Evolutionary conservation across 2,888 invertebrate species (phyloP).

Genomic region (Galerucella calmariensis): DNA sequence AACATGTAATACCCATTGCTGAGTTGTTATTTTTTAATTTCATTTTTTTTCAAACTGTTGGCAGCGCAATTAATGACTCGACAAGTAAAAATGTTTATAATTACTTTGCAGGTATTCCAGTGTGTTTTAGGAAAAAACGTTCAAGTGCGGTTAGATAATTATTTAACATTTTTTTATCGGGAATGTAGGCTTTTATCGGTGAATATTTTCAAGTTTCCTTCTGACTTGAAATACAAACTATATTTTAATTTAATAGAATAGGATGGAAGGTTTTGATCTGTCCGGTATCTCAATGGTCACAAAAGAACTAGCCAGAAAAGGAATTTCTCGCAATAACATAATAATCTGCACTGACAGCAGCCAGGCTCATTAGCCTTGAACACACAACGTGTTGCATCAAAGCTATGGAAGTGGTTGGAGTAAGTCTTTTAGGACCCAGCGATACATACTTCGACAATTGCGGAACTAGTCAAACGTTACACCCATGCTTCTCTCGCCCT

Average conservation of each 20-base stretch:
- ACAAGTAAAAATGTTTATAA: neutral
- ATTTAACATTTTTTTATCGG: neutral
- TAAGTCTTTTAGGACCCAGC: too few species aligned
- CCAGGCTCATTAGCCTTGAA: too few species aligned
- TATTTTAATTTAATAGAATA: neutral
- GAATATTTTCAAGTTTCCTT: neutral
- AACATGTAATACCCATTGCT: neutral
- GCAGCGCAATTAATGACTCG: neutral
- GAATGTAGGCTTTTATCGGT: neutral
- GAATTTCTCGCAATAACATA: too few species aligned
- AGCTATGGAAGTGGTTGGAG: too few species aligned
- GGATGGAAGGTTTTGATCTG: too few species aligned
- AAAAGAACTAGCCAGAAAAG: too few species aligned
- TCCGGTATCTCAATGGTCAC: too few species aligned
- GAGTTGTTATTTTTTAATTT: neutral
- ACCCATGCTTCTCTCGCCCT: too few species aligned
- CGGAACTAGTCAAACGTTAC: too few species aligned
- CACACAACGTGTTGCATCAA: too few species aligned
- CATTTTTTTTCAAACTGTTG: neutral
- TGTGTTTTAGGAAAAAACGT: constrained; percentile 7
- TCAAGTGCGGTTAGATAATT: neutral
- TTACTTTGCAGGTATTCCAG: neutral
- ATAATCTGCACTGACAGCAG: too few species aligned
- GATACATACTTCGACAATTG: too few species aligned
- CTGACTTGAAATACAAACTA: neutral